Conservation (phyloP, 2,797 vertebrate genomes). For the Clarias fuscus region DNA sequence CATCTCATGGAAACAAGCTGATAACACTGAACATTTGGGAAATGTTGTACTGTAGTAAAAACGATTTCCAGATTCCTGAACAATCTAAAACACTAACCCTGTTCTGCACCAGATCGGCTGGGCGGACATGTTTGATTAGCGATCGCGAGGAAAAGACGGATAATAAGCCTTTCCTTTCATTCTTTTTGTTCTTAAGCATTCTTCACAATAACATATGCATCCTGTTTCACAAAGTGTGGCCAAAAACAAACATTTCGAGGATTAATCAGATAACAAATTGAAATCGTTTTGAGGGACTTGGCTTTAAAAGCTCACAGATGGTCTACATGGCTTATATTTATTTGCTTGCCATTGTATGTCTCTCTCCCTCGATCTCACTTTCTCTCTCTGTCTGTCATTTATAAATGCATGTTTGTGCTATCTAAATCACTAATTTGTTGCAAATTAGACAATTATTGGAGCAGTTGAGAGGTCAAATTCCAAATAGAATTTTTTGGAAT, state of each 20-base stretch:
- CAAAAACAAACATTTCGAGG: not conserved
- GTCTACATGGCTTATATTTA: not conserved
- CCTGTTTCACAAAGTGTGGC: not conserved
- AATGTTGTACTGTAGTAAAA: constrained; percentile 39
- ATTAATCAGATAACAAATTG: not conserved
- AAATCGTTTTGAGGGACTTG: not conserved
- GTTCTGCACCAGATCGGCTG: constrained; percentile 29
- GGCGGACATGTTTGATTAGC: constrained; percentile 33
- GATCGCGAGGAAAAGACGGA: not conserved
- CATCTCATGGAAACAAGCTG: constrained; percentile 45
- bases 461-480: not conserved
- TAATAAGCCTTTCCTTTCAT: not conserved
- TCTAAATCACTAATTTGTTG: not conserved
- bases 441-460: not conserved
- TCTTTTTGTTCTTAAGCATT: not conserved
- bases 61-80: constrained; percentile 41
- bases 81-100: constrained; percentile 39
- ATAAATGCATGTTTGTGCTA: not conserved
- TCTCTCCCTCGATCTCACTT: not conserved
- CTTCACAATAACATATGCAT: not conserved
- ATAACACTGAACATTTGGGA: constrained; percentile 48
- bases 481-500: not conserved
- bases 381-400: not conserved
- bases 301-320: not conserved
- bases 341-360: not conserved